Evolutionary conservation across 1,140 invertebrate genomes (phyloP), one percentile per base, ranked within the genome.

Genomic region (Heliconius nattereri): DNA sequence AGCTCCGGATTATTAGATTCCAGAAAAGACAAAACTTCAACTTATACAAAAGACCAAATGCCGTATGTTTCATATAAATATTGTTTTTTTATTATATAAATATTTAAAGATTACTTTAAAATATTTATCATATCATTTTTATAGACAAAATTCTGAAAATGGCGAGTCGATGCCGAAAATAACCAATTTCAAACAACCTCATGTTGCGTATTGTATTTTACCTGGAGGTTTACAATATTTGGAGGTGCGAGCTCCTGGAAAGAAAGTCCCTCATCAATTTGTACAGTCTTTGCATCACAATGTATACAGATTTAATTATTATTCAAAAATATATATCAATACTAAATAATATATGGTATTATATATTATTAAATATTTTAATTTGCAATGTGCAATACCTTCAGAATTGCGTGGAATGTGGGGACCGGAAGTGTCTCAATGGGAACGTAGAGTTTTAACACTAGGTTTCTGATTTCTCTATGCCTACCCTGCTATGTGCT

Each of bases 181-280:
- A 26, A 85, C 87, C 19, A 74, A 84, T 20, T 86, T 92, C 37
- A 86, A 86, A 11, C 87, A 91, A 78, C 95, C 95, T 0, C 82
- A 90, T 26, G 88, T 94, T n/a, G 86, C 84, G 6, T 87, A 90
- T 75, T 95, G 93, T 78, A 79, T 78, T 16, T 81, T 95, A 66
- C 95, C 95, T 6, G 94, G 95, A 23, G 90, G 91, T 1, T 76
- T 95, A 2, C 89, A 93, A 60, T 95, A 95, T 81, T 87, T 95
- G 7, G 90, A 94, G 57, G 91, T 95, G 2, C 88, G 89, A 5
- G 85, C 95, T 45, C 94, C 95, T 0, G 95, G 94, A 1, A 85
- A 78, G 78, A 92, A 91, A 78, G 83, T 90, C 7, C 94, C 94
- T 9, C 91, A 92, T 77, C 84, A 91, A 75, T 94, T 90, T 49